phyloP scores from a whole-genome alignment of 2,888 invertebrate species.

The Therioaphis trifolii region DNA sequence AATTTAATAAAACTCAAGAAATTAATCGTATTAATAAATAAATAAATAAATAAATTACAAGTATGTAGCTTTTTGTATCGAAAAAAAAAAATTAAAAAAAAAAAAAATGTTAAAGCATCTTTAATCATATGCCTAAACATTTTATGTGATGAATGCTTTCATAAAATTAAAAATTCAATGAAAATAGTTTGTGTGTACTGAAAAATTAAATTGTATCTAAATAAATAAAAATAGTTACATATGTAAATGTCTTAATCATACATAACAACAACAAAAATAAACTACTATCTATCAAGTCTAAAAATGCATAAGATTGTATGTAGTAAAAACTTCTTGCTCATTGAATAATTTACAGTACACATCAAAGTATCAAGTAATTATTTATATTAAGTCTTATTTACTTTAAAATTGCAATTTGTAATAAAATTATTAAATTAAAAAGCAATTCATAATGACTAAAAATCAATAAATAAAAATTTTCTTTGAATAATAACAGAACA shows the following conservation, averaged over 20 bases:
- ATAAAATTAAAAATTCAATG: background rate
- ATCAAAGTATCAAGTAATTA: background rate
- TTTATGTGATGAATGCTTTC: background rate
- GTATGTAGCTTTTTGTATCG: too few species aligned
- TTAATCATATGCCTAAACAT: too few species aligned
- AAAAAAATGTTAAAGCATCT: too few species aligned
- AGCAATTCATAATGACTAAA: conserved; percentile 30
- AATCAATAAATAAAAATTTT: conserved; percentile 15
- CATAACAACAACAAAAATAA: conserved; percentile 8
- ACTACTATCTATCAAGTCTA: conserved; percentile 2
- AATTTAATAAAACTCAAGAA: too few species aligned
- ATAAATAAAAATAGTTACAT: background rate
- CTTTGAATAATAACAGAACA: conserved; percentile 6
- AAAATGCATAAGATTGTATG: background rate
- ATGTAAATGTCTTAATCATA: background rate
- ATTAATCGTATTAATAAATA: too few species aligned
- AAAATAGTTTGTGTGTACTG: background rate
- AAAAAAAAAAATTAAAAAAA: too few species aligned
- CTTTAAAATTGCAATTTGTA: conserved; percentile 5
- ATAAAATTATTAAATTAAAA: conserved; percentile 16
- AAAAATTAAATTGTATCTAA: background rate
- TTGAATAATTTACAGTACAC: background rate
- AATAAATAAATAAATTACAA: too few species aligned
- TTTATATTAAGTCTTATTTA: background rate
- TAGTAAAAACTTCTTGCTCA: background rate